These are phyloP conservation scores for Eutolmus rufibarbis DNA, from an alignment of 2,888 invertebrate genomes.

Conservation along the genomic window DNA sequence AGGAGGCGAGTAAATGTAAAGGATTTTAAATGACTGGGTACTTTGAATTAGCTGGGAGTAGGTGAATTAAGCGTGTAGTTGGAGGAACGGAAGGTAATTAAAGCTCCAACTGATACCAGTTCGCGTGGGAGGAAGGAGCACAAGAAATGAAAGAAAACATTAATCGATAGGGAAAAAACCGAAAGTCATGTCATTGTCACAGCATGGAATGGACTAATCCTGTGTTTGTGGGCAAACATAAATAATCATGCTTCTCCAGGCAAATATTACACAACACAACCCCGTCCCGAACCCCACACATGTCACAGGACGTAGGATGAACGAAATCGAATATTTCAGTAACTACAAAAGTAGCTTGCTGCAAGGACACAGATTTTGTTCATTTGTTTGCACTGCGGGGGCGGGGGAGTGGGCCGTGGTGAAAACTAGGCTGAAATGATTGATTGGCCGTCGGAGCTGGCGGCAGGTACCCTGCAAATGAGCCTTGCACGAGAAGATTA, in stretches of 20 bases:
- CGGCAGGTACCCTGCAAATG: background rate
- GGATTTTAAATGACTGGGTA: background rate
- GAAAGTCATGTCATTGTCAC: slow-evolving; percentile 1
- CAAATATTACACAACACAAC: background rate
- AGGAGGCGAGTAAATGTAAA: background rate
- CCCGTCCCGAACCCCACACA: background rate
- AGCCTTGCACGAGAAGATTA: background rate
- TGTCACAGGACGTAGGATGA: background rate
- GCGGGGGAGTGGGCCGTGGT: background rate
- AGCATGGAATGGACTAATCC: background rate
- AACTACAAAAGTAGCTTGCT: background rate
- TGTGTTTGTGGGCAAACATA: background rate
- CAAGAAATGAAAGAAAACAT: background rate
- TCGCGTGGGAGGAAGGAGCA: background rate
- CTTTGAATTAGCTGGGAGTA: background rate
- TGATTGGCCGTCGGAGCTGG: background rate
- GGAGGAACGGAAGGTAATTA: background rate
- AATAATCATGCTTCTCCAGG: background rate
- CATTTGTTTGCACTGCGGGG: background rate
- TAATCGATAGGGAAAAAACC: background rate
- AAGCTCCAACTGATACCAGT: background rate
- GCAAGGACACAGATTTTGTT: background rate
- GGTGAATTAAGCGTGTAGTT: background rate
- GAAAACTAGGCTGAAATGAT: slow-evolving; percentile 4
- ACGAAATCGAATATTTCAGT: slow-evolving; percentile 2